phyloP scores from a whole-genome alignment of 2,888 invertebrate species.

The Chloroclysta siterata region DNA sequence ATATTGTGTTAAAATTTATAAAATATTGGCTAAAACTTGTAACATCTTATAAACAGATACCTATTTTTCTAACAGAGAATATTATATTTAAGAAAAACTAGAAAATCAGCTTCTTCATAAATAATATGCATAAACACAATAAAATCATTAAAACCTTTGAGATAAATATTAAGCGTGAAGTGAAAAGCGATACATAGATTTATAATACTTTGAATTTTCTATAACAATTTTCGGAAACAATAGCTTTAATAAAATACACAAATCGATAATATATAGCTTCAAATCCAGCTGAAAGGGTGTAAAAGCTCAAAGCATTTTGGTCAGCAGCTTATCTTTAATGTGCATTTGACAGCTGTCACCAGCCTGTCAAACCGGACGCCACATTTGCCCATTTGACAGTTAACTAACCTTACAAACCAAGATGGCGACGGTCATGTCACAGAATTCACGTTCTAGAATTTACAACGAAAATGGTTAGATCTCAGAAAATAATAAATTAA shows the following conservation, averaged over 20 bases:
- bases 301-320: slow-evolving; percentile 19
- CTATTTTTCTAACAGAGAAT: not conserved
- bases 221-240: not conserved
- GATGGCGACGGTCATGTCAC: slow-evolving; percentile 71
- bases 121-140: not conserved
- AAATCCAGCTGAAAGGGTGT: slow-evolving; percentile 14
- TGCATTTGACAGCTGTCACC: slow-evolving; percentile 51
- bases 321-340: slow-evolving; percentile 15
- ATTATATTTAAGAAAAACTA: not conserved
- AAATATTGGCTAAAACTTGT: not conserved
- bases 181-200: slow-evolving; percentile 10
- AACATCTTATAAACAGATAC: not conserved
- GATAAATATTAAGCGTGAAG: slow-evolving; percentile 15
- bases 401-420: slow-evolving; percentile 77
- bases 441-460: slow-evolving; percentile 82
- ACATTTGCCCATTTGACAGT: slow-evolving; percentile 61
- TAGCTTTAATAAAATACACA: slow-evolving; percentile 4
- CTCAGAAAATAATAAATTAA: slow-evolving; percentile 26
- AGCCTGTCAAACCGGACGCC: slow-evolving; percentile 40
- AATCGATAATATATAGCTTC: slow-evolving; percentile 1
- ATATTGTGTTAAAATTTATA: not conserved
- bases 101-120: not conserved
- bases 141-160: not conserved
- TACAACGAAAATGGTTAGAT: slow-evolving; percentile 50
- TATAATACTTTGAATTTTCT: not conserved